A percentile compares a stretch with the other conserved stretches of the same genome.
These are phyloP conservation scores for Boulengeromyrus knoepffleri DNA, from an alignment of 2,113 vertebrate genomes.

Conservation along the genomic window DNA sequence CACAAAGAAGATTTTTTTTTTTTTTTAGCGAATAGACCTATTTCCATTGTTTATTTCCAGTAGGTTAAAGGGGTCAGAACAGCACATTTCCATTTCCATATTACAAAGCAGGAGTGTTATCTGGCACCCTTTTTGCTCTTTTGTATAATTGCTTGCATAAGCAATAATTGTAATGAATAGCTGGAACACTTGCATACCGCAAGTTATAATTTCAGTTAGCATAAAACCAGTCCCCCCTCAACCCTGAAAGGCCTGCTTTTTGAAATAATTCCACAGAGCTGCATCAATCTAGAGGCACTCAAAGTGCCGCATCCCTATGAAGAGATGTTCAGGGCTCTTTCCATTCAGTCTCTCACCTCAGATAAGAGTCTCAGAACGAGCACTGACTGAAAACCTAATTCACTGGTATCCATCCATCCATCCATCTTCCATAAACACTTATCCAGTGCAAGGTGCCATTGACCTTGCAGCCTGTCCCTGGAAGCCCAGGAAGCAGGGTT, in stretches of 20 bases:
- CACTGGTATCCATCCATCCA: neutral
- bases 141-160: constrained; percentile 11
- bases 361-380: neutral
- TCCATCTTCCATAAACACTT: neutral
- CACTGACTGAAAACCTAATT: neutral
- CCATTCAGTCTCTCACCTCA: neutral
- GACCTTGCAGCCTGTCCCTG: neutral
- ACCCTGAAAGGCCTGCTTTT: constrained; percentile 1
- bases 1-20: neutral
- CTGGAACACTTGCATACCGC: neutral
- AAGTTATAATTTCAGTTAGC: constrained; percentile 12
- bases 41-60: constrained; percentile 1
- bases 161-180: constrained; percentile 8
- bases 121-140: neutral
- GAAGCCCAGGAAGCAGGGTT: neutral
- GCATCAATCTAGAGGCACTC: constrained; percentile 4
- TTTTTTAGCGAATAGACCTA: neutral
- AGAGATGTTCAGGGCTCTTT: neutral
- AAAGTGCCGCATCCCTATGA: neutral
- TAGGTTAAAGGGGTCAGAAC: neutral
- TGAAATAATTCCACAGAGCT: neutral
- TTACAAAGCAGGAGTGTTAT: neutral
- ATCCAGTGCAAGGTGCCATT: neutral
- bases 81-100: neutral
- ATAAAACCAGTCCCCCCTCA: neutral